Percentiles rank a stretch among this genome's conserved stretches.
These are phyloP conservation scores for Mizuhopecten yessoensis DNA, from an alignment of 1,140 invertebrate genomes.

Conservation along the genomic window DNA sequence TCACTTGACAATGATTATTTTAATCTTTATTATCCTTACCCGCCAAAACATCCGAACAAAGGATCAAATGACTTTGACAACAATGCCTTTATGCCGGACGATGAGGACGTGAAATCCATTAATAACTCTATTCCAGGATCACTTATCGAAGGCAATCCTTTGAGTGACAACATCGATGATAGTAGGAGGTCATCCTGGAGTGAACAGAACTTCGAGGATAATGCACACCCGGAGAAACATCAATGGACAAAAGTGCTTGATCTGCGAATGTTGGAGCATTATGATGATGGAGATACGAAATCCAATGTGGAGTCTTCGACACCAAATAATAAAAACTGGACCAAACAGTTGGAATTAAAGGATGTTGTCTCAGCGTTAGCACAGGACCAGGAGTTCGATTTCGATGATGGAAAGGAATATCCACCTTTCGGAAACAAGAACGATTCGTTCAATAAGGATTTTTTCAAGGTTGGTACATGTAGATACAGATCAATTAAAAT, in stretches of 20 bases:
- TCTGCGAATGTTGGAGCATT: not conserved
- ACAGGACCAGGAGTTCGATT: constrained; percentile 30
- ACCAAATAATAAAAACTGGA: not conserved
- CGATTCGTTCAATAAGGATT: constrained; percentile 6
- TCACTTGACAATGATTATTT: not conserved
- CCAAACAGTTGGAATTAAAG: not conserved
- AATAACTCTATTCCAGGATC: constrained; percentile 21
- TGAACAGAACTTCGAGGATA: constrained; percentile 12
- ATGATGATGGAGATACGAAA: not conserved
- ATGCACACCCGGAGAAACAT: not conserved
- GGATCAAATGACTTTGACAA: constrained; percentile 3
- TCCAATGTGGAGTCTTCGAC: not conserved
- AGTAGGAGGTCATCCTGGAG: constrained; percentile 8
- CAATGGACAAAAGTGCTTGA: not conserved
- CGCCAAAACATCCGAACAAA: not conserved
- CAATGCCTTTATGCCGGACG: not conserved
- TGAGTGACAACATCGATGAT: not conserved
- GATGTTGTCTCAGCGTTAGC: not conserved
- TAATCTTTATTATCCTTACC: constrained; percentile 1
- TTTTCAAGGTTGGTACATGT: not conserved
- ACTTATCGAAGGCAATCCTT: not conserved
- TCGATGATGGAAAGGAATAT: constrained; percentile 25
- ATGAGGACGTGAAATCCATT: constrained; percentile 31
- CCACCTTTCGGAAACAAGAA: not conserved
- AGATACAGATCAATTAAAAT: no score